Base-by-base conservation (phyloP, 2,888 invertebrate species). In the Cetonia aurata region DNA sequence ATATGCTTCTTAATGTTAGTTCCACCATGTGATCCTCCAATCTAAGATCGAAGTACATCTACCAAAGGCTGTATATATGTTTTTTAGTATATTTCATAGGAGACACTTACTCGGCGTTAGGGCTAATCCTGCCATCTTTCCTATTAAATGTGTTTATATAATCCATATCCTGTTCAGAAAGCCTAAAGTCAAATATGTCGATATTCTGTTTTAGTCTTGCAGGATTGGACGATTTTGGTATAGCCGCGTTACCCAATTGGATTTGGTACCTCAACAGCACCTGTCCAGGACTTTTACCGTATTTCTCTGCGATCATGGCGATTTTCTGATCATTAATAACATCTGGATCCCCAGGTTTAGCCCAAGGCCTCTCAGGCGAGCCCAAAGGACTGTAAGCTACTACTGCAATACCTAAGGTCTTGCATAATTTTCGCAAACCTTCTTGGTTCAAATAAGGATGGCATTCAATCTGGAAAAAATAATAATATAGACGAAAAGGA, bases 331-430 rank as follows among this genome's bases (percentile, higher is more conserved):
- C 89, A 0, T 89, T 87, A 77, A 92, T 78, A 6, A 75, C 74
- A 3, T 92, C 82, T 0, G 89, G 89, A 77, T 91, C 92, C 0
- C 84, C 89, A 0, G 91, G 90, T 79, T 89, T 89, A 4, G 89
- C 89, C 88, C 90, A 92, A 9, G 91, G 91, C 50, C 92, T 86
- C 79, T 92, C 91, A 0, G 92, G 92, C 0, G 92, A 90, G 4
- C 93, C 94, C n/a, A 95, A 87, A 0, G 94, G 94, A 67, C 93
- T 92, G 83, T 94, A 96, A 0, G 93, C 94, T 0, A 92, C 92
- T 12, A 95, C 86, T 0, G 85, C 83, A 41, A 95, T 89, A 57
- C 87, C 88, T 0, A 88, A 85, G 0, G 88, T 84, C 75, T 87
- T 88, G 84, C 94, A 92, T 81, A 89, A 90, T 37, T 89, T 88